These are phyloP conservation scores for Nettapus auritus DNA, from an alignment of 2,113 vertebrate species.

Conservation along the genomic window DNA sequence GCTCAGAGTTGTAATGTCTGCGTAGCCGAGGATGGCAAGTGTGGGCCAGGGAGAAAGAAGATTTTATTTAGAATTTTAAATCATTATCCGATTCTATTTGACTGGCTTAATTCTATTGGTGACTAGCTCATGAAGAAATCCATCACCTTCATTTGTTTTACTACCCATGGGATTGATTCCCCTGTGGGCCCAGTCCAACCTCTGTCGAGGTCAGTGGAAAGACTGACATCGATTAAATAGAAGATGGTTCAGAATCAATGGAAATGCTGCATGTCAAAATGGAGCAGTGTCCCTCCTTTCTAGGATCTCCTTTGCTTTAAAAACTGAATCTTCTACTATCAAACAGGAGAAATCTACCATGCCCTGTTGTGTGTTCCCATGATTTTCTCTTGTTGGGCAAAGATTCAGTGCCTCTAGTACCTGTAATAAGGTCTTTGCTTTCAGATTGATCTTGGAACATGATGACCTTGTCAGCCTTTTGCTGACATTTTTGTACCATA, in stretches of 20 bases:
- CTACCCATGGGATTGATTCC: conserved; percentile 59
- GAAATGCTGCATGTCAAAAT: neutral
- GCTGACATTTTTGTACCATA: neutral
- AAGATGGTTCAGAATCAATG: conserved; percentile 12
- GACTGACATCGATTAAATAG: neutral
- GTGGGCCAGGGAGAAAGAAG: neutral
- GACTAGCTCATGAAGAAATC: conserved; percentile 66
- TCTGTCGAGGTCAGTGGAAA: conserved; percentile 24
- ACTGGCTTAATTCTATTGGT: conserved; percentile 63
- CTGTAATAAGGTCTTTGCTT: neutral
- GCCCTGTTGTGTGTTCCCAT: neutral
- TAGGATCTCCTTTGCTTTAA: neutral
- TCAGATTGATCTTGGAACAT: neutral
- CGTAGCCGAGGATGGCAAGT: neutral
- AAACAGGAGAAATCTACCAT: neutral
- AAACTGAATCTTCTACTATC: neutral
- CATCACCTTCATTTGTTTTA: conserved; percentile 53
- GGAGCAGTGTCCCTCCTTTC: neutral
- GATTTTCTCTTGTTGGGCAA: neutral
- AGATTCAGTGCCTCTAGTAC: neutral
- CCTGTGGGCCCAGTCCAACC: neutral
- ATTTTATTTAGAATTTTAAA: conserved; percentile 62
- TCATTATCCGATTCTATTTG: conserved; percentile 48
- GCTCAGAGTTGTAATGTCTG: neutral
- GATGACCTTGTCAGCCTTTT: neutral